Conservation (phyloP, 2,888 invertebrate species). For the Icerya purchasi region DNA sequence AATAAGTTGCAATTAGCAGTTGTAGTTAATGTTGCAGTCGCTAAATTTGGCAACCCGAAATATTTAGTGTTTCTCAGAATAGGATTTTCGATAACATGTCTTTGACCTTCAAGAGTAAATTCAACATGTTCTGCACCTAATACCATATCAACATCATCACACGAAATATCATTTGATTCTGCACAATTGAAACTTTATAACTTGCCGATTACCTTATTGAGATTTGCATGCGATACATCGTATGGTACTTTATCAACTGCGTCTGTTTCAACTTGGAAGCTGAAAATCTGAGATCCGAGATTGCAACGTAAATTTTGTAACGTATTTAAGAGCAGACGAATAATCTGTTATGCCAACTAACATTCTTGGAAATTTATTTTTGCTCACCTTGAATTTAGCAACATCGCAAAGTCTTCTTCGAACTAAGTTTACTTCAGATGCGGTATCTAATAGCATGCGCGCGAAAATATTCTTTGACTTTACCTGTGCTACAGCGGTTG, state of each 20-base stretch:
- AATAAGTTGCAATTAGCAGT: background rate
- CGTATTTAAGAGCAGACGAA: background rate
- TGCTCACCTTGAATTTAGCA: background rate
- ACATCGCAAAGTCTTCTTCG: background rate
- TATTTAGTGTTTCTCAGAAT: too few relatives aligned
- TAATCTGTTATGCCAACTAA: background rate
- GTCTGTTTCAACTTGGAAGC: background rate
- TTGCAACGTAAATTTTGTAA: background rate
- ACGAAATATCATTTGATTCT: background rate
- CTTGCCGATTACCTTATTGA: background rate
- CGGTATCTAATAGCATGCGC: background rate
- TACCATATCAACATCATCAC: background rate
- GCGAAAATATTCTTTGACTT: background rate
- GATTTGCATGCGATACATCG: background rate
- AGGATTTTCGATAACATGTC: background rate
- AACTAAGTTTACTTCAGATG: background rate
- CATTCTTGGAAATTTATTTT: background rate
- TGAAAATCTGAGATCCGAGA: background rate
- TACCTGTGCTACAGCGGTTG: background rate
- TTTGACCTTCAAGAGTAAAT: background rate
- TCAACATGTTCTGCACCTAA: background rate
- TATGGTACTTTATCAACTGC: too few relatives aligned
- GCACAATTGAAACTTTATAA: background rate
- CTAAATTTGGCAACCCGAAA: background rate
- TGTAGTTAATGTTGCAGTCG: background rate